phyloP scores from a whole-genome alignment of 2,888 invertebrate species.

The Hydrotaea cyrtoneurina region DNA sequence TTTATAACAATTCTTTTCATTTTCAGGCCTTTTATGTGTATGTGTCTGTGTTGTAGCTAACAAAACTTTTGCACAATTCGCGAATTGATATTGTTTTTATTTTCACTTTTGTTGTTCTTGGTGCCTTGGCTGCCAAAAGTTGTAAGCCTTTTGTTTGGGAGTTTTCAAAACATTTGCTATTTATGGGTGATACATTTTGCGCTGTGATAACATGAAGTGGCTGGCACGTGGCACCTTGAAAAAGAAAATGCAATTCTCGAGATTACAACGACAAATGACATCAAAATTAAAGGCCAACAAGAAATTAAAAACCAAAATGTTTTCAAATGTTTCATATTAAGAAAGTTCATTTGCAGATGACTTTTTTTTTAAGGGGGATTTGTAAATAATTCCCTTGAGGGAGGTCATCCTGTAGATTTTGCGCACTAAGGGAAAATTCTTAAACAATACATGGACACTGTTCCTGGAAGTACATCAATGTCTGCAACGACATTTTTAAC shows the following conservation, averaged over 20 bases:
- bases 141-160: conserved; percentile 1
- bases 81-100: conserved; percentile 8
- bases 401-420: too few relatives aligned
- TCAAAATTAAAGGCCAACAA: neutral
- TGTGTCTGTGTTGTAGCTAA: neutral
- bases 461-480: too few relatives aligned
- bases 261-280: neutral
- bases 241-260: neutral
- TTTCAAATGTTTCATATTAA: too few relatives aligned
- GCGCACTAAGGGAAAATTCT: too few relatives aligned
- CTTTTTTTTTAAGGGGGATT: too few relatives aligned
- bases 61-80: neutral
- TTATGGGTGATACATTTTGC: neutral
- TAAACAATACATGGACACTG: too few relatives aligned
- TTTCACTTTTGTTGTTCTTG: neutral
- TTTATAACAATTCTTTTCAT: neutral
- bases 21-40: conserved; percentile 2
- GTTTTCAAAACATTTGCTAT: conserved; percentile 22
- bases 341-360: too few relatives aligned
- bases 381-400: too few relatives aligned
- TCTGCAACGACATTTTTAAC: too few relatives aligned
- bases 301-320: too few relatives aligned
- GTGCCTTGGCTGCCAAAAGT: neutral
- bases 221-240: neutral
- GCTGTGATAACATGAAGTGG: neutral